Evolutionary conservation across 2,113 vertebrate genomes (phyloP).

Genomic region (Pollachius pollachius): DNA sequence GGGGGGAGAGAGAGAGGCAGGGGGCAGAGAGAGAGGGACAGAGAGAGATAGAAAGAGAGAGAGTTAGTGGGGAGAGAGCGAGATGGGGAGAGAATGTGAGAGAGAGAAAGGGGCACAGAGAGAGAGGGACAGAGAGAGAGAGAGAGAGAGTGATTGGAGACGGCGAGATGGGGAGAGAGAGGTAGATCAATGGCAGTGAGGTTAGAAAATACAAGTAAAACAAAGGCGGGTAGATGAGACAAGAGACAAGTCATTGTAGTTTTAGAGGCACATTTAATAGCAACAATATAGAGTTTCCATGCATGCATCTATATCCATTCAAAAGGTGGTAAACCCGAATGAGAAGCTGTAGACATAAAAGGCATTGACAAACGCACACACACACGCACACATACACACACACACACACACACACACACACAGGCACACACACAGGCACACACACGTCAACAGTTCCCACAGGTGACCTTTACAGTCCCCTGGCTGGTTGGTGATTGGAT

Average conservation of each 20-base stretch:
- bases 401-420: not conserved
- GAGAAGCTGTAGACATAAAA: not conserved
- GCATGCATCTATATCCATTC: too few species aligned
- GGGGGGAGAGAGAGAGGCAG: not conserved
- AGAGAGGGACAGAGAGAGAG: conserved; percentile 1
- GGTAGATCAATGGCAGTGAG: not conserved
- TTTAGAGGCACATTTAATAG: too few species aligned
- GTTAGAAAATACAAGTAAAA: too few species aligned
- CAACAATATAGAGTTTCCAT: too few species aligned
- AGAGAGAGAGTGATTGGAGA: not conserved
- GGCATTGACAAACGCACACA: not conserved
- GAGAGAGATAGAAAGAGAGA: conserved; percentile 19
- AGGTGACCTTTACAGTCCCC: conserved; percentile 66
- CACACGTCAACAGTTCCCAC: conserved; percentile 38
- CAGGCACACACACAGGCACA: conserved; percentile 12
- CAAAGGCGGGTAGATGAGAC: too few species aligned
- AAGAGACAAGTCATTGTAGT: too few species aligned
- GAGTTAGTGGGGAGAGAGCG: conserved; percentile 14
- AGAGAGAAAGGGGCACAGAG: conserved; percentile 9
- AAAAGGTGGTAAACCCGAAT: not conserved
- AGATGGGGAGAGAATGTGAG: too few species aligned
- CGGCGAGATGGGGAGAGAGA: not conserved
- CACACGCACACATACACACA: not conserved
- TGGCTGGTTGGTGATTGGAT: conserved; percentile 72
- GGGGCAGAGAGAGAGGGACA: not conserved